These are phyloP conservation scores for Caenorhabditis sp. DNA, from an alignment of 2,888 invertebrate genomes.

Conservation along the genomic window DNA sequence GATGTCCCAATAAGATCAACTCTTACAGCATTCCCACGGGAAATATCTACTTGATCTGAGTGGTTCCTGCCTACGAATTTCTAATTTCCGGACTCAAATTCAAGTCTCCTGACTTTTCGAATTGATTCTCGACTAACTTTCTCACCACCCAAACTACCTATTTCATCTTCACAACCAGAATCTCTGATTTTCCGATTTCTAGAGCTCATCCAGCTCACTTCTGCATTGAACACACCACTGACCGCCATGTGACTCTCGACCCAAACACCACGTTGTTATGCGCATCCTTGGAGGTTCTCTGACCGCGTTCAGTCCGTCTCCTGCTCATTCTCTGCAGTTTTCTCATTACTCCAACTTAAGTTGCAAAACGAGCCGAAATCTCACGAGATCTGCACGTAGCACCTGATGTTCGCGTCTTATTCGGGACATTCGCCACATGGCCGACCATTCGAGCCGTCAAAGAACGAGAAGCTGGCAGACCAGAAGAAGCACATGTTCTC, in stretches of 20 bases:
- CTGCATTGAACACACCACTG: background rate
- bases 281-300: constrained; percentile 33
- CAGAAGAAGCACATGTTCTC: constrained; percentile 30
- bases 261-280: constrained; percentile 28
- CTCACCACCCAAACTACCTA: too few relatives aligned
- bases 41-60: background rate
- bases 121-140: too few relatives aligned
- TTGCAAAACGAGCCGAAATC: constrained; percentile 35
- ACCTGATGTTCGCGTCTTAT: constrained; percentile 35
- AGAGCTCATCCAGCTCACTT: constrained; percentile 17
- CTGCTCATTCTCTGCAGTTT: constrained; percentile 53
- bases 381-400: constrained; percentile 50
- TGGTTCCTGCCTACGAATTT: too few relatives aligned
- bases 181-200: too few relatives aligned
- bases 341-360: constrained; percentile 1
- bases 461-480: constrained; percentile 5
- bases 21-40: too few relatives aligned
- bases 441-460: too few relatives aligned
- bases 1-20: too few relatives aligned
- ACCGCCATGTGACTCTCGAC: background rate
- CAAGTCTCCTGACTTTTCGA: too few relatives aligned
- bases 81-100: too few relatives aligned
- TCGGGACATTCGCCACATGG: background rate
- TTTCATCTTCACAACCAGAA: too few relatives aligned
- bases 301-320: constrained; percentile 16